These are phyloP conservation scores for Neotoxoptera formosana DNA, from an alignment of 1,140 invertebrate species.

Conservation along the genomic window DNA sequence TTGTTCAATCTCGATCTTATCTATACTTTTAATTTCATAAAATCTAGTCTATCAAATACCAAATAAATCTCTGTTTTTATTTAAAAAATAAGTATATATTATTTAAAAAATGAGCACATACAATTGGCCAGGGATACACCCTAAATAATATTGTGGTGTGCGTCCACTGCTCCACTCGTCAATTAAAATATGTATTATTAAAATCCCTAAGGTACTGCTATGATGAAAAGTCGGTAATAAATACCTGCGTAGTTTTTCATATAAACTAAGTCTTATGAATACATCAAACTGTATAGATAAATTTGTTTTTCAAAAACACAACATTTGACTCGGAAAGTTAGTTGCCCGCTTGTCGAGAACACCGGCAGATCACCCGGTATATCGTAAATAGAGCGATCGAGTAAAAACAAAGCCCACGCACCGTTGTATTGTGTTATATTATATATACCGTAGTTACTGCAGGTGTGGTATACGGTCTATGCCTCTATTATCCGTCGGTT, in stretches of 20 bases:
- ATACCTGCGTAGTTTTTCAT: neutral
- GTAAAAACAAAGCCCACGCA: neutral
- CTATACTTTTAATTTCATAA: no score
- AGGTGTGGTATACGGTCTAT: neutral
- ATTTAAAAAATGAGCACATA: neutral
- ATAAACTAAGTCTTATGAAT: neutral
- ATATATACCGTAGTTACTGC: neutral
- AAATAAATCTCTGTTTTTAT: neutral
- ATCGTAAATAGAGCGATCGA: neutral
- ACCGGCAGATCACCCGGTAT: neutral
- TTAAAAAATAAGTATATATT: neutral
- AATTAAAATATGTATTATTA: neutral
- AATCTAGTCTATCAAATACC: neutral
- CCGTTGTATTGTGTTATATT: neutral
- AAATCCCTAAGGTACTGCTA: neutral
- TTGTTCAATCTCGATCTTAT: no score
- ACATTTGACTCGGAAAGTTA: neutral
- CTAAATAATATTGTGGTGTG: neutral
- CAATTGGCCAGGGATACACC: neutral
- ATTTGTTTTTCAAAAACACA: neutral
- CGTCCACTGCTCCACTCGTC: accelerated
- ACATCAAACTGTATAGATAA: no score
- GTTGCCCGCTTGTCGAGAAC: neutral
- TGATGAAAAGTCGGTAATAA: neutral
- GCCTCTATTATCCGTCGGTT: neutral